Base-by-base conservation (phyloP, 2,113 vertebrate genomes). In the Serinus canaria region DNA sequence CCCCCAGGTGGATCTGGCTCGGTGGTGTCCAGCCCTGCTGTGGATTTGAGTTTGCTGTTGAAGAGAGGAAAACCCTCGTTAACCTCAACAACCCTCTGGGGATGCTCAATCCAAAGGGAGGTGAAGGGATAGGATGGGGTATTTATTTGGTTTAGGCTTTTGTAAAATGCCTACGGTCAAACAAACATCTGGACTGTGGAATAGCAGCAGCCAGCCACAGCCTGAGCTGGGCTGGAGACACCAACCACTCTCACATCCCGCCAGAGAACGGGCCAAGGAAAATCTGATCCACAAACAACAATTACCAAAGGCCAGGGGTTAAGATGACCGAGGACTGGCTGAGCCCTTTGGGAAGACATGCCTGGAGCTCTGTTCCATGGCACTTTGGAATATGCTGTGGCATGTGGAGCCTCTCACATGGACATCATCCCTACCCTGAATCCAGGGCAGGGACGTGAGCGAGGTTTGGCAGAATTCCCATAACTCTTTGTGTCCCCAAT, bases 101-200 rank as follows among this genome's bases (percentile, higher is more conserved):
- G 90, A 76, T n/a, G 39, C 4, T 77, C 35, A 70, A 3, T 63
- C 58, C 84, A n/a, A 19, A 44, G 92, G 73, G 87, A 81, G 44
- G 50, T 37, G 72, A 77, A 84, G 91, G 93, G 43, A 30, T 5
- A 7, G 60, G 74, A 15, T 5, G 0, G 1, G 4, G 53, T 19
- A 20, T 92, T 82, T 85, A 17, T 94, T 94, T 95, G 33, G 2
- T 77, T 69, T 11, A 74, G 75, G 78, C 67, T 92, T 91, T 73
- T 63, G 46, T 35, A 22, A 87, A 91, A 80, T 41, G 87, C 58
- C 31, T 46, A 53, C 5, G 76, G 90, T 24, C 37, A 67, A 82
- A 87, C 70, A 87, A 85, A n/a, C 81, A 95, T 95, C 89, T 90
- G 96, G 74, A 21, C 6, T 39, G 59, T 12, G 63, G 78, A 35